Base-by-base conservation (phyloP, 2,888 invertebrate genomes). In the Ophioninae sp. region DNA sequence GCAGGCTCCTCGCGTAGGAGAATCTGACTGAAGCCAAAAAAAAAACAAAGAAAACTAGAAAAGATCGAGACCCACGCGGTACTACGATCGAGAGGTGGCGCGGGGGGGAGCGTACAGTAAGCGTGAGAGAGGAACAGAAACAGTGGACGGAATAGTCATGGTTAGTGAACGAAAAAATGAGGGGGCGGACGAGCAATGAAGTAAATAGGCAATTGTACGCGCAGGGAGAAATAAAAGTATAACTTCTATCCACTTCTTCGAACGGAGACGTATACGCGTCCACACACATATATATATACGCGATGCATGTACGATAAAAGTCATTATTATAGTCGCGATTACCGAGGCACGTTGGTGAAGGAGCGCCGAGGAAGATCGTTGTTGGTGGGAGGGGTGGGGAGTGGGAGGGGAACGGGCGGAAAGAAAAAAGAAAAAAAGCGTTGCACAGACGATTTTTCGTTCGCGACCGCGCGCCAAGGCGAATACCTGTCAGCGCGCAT, bases 401-500 rank as follows among this genome's bases (percentile, higher is more conserved):
- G 2, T 13, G n/a, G 41, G 72, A 6, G 23, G 30, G 22, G 59
- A 59, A 3, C 6, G 22, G 68, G 23, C 20, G 71, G 44, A 41
- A 73, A 39, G 51, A 51, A 37, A 65, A 56, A 63, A 64, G 51
- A 23, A 71, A 71, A 73, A 82, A 75, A 81, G 79, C 85, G 85
- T 17, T 51, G 87, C 84, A 79, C 75, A 83, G 87, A 86, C 86
- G 85, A 88, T 59, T 72, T 89, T 87, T 86, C 82, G 86, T 88
- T 88, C 86, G 90, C 89, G 88, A 87, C 88, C 89, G 89, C 89
- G 71, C 71, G 90, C 88, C 85, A 87, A 85, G 86, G 87, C 85
- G 88, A 77, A 86, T 90, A 91, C 91, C 91, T 90, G 91, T 91
- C 90, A 90, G 90, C 90, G 89, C 89, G 88, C 91, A 90, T 91